Evolutionary conservation across 92 coral and sea anemone genomes (phyloP).

Genomic region (Phenganax subtilis): DNA sequence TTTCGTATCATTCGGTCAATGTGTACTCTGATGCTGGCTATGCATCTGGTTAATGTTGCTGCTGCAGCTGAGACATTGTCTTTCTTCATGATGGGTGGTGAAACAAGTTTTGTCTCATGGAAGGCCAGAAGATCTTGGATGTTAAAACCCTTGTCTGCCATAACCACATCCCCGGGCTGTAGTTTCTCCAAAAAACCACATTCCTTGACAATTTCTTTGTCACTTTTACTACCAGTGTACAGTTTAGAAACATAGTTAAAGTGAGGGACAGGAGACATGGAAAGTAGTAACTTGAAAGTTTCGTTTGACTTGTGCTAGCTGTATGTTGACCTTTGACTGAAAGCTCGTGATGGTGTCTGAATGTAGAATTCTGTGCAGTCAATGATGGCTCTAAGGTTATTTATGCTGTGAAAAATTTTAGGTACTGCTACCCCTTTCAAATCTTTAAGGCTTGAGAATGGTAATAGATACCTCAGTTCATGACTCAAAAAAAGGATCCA

Average conservation of each 20-base stretch:
- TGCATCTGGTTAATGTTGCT: slow-evolving; percentile 47
- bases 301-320: slow-evolving; percentile 54
- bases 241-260: slow-evolving; percentile 54
- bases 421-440: slow-evolving; percentile 31
- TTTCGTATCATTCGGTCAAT: slow-evolving; percentile 63
- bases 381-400: slow-evolving; percentile 52
- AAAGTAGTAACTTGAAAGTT: slow-evolving; percentile 46
- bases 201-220: slow-evolving; percentile 50
- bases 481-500: slow-evolving; percentile 47
- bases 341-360: slow-evolving; percentile 49
- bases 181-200: slow-evolving; percentile 49
- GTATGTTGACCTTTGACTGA: slow-evolving; percentile 58
- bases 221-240: slow-evolving; percentile 48
- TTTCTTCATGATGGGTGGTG: slow-evolving; percentile 51
- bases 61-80: slow-evolving; percentile 36
- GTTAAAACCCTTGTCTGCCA: slow-evolving; percentile 57
- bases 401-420: slow-evolving; percentile 35
- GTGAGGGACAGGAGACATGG: slow-evolving; percentile 54
- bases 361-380: slow-evolving; percentile 57
- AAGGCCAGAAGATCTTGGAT: slow-evolving; percentile 44
- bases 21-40: slow-evolving; percentile 64
- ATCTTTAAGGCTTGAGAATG: slow-evolving; percentile 45
- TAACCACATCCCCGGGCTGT: slow-evolving; percentile 49
- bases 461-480: slow-evolving; percentile 49
- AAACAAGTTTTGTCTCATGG: slow-evolving; percentile 44